Evolutionary conservation across 2,888 invertebrate species (phyloP).

Genomic region (Anaspis maculata): DNA sequence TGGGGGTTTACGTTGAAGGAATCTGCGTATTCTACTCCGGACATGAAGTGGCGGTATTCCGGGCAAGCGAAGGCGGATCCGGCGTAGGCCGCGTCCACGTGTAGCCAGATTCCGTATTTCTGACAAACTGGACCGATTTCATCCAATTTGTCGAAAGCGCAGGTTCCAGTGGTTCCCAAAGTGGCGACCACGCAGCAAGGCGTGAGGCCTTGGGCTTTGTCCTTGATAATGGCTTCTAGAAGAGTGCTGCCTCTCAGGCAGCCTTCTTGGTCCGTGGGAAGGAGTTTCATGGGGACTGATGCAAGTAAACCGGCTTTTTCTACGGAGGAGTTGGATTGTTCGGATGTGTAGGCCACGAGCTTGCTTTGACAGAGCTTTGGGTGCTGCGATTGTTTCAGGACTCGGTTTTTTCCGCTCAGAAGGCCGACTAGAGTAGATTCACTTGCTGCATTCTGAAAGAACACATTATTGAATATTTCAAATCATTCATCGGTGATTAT

Average conservation of each 20-base stretch:
- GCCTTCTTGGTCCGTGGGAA: conserved; percentile 61
- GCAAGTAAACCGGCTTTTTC: conserved; percentile 79
- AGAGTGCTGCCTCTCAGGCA: conserved; percentile 60
- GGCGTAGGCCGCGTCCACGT: conserved; percentile 95
- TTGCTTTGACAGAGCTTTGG: conserved; percentile 60
- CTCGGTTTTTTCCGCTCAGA: conserved; percentile 63
- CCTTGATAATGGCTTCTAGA: conserved; percentile 64
- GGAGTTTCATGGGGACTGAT: conserved; percentile 66
- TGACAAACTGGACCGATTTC: conserved; percentile 80
- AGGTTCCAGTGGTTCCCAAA: conserved; percentile 63
- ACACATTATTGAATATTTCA: no score
- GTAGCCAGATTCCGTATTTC: conserved; percentile 74
- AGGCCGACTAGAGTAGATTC: conserved; percentile 80
- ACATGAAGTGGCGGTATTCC: conserved; percentile 61
- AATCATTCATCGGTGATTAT: no score
- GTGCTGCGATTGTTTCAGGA: conserved; percentile 56
- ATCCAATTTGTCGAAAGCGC: conserved; percentile 84
- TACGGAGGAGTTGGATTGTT: conserved; percentile 84
- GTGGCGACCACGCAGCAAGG: conserved; percentile 79
- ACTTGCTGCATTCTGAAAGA: conserved; percentile 88
- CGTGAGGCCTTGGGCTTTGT: conserved; percentile 69
- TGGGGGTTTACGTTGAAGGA: conserved; percentile 94
- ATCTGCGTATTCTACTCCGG: conserved; percentile 71
- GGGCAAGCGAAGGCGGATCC: conserved; percentile 88
- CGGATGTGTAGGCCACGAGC: conserved; percentile 75